A percentile compares a stretch with the other conserved stretches of the same genome.
phyloP scores from a whole-genome alignment of 2,113 vertebrate species.

The Oreocharis arfaki region DNA sequence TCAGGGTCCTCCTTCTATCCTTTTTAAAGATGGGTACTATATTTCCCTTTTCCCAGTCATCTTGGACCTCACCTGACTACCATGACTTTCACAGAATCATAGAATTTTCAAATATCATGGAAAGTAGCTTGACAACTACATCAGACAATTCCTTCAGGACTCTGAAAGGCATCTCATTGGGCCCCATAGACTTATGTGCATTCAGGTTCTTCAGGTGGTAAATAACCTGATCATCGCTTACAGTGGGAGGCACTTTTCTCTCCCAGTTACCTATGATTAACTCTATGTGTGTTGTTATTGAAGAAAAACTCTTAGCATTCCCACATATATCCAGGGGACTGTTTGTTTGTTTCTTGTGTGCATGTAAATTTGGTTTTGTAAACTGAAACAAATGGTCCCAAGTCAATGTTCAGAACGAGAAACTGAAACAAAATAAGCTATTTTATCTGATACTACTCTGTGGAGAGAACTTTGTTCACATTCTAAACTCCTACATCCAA shows the following conservation, averaged over 20 bases:
- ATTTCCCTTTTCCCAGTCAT: not conserved
- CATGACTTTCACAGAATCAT: not conserved
- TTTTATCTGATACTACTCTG: not conserved
- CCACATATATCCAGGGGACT: not conserved
- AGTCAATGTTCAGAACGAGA: not conserved
- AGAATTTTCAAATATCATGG: not conserved
- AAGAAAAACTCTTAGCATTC: not conserved
- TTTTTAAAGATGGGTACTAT: not conserved
- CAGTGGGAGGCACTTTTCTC: not conserved
- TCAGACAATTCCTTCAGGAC: not conserved
- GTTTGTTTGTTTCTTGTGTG: not conserved
- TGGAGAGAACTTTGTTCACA: not conserved
- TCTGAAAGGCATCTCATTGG: not conserved
- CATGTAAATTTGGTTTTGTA: not conserved
- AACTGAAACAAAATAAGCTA: not conserved
- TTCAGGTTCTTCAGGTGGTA: not conserved
- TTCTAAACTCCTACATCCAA: not conserved
- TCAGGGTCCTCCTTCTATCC: not conserved
- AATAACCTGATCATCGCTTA: not conserved
- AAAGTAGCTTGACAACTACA: not conserved
- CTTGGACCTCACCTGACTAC: not conserved
- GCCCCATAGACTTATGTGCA: not conserved
- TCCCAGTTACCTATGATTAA: not conserved
- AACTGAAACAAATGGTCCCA: not conserved
- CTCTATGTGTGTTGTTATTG: not conserved